Evolutionary conservation across 2,888 invertebrate species (phyloP).

Genomic region (Euplexia lucipara): DNA sequence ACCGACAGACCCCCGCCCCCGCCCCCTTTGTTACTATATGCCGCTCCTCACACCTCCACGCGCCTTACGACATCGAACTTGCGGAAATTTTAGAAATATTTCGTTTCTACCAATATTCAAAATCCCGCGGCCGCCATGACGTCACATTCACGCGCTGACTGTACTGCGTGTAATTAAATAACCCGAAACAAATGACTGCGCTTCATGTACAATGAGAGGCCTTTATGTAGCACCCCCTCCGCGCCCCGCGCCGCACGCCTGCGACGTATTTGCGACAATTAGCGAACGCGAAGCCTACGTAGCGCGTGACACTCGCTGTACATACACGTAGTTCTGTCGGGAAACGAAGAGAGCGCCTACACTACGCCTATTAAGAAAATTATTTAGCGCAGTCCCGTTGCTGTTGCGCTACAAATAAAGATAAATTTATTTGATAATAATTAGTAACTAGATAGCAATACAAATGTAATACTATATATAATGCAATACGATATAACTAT

Average conservation of each 20-base stretch:
- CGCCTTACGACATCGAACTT: not conserved
- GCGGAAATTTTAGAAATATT: too few species aligned
- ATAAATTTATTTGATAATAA: too few species aligned
- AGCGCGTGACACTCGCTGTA: not conserved
- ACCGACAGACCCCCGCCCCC: not conserved
- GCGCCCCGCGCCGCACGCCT: not conserved
- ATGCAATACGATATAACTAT: too few species aligned
- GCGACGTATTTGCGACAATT: not conserved
- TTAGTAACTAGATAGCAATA: too few species aligned
- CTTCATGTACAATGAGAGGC: not conserved
- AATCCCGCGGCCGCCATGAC: not conserved
- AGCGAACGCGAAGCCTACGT: not conserved
- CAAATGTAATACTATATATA: too few species aligned
- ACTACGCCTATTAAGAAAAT: not conserved
- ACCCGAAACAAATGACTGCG: conserved; percentile 17
- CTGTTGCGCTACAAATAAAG: too few species aligned
- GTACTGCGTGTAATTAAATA: conserved; percentile 22
- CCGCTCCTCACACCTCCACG: not conserved
- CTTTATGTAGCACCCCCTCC: not conserved
- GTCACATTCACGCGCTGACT: not conserved
- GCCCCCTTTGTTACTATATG: not conserved
- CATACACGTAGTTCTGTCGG: not conserved
- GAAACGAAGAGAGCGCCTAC: conserved; percentile 10
- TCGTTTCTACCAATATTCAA: too few species aligned
- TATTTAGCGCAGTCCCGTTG: too few species aligned